Evolutionary conservation across 2,888 invertebrate species (phyloP).

Genomic region (Agrotis puta): DNA sequence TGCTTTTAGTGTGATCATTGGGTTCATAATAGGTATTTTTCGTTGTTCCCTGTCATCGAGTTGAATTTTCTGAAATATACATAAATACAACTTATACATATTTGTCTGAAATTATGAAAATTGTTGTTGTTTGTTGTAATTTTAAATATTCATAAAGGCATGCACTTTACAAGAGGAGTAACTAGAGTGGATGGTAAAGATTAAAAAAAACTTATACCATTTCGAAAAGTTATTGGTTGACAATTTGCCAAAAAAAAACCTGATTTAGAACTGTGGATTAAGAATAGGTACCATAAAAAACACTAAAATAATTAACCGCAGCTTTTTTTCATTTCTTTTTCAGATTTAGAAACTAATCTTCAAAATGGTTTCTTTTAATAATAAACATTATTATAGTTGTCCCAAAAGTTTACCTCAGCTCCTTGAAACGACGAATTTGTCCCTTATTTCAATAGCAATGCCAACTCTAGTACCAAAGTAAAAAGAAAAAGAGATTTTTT

Average conservation of each 20-base stretch:
- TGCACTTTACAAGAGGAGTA: too few relatives aligned
- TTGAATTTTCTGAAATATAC: neutral
- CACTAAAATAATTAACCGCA: too few relatives aligned
- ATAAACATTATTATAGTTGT: slow-evolving; percentile 23
- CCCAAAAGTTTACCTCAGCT: slow-evolving; percentile 12
- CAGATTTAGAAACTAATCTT: neutral
- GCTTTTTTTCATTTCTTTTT: neutral
- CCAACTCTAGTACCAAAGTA: neutral
- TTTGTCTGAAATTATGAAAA: too few relatives aligned
- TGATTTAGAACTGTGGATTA: too few relatives aligned
- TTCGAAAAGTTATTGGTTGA: too few relatives aligned
- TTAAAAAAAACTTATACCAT: too few relatives aligned
- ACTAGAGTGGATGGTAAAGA: too few relatives aligned
- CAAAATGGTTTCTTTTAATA: neutral
- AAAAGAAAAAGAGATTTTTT: neutral
- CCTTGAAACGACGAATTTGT: neutral
- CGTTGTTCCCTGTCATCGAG: neutral
- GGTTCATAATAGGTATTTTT: neutral
- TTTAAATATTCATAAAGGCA: too few relatives aligned
- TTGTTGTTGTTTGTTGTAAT: too few relatives aligned
- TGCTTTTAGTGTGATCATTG: neutral
- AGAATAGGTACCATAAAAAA: too few relatives aligned
- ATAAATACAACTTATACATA: too few relatives aligned
- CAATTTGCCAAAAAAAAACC: too few relatives aligned
- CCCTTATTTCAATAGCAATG: neutral